A percentile compares a stretch with the other conserved stretches of the same genome.
phyloP scores from a whole-genome alignment of 2,113 vertebrate species.

The Calyptomena viridis region DNA sequence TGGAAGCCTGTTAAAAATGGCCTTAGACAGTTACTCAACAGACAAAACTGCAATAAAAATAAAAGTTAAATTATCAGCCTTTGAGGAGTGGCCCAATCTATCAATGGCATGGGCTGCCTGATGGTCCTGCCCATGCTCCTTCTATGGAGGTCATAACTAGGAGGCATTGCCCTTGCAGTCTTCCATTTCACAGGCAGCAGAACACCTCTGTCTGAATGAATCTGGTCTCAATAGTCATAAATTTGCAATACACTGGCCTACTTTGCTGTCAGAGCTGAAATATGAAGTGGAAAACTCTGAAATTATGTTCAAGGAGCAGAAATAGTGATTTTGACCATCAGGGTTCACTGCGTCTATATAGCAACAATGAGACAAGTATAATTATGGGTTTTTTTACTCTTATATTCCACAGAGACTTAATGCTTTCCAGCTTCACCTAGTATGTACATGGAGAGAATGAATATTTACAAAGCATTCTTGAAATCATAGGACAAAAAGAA shows the following conservation, averaged over 20 bases:
- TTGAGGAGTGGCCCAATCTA: background rate
- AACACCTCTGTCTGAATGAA: background rate
- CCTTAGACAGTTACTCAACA: slow-evolving; percentile 24
- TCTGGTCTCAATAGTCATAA: background rate
- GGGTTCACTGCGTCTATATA: background rate
- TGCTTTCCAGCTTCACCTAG: background rate
- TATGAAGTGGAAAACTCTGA: background rate
- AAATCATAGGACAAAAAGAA: background rate
- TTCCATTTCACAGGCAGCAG: background rate
- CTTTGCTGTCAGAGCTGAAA: background rate
- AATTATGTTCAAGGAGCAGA: background rate
- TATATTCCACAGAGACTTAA: background rate
- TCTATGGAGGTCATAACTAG: background rate
- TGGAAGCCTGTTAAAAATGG: slow-evolving; percentile 23
- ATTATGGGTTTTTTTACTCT: background rate
- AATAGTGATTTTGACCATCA: background rate
- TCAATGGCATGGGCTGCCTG: background rate
- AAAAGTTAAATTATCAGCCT: slow-evolving; percentile 40
- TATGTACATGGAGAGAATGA: background rate
- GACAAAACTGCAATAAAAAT: slow-evolving; percentile 57
- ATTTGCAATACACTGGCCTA: background rate
- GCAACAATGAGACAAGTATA: background rate
- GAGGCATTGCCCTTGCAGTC: background rate
- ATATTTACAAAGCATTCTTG: background rate
- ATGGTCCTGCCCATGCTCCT: background rate